These are phyloP conservation scores for Gorsachius goisagi DNA, from an alignment of 2,113 vertebrate genomes.

Conservation along the genomic window DNA sequence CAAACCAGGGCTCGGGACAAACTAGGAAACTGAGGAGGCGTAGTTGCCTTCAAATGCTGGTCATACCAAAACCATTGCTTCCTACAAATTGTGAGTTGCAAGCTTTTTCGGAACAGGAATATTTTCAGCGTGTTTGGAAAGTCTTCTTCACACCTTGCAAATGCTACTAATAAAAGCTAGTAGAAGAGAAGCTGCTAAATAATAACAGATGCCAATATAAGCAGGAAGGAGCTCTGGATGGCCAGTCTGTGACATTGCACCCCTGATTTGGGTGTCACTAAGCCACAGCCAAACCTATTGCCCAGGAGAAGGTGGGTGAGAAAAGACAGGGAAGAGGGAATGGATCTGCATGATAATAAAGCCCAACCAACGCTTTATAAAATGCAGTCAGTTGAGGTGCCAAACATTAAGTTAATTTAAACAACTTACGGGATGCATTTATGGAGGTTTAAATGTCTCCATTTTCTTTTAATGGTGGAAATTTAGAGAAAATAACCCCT, in stretches of 20 bases:
- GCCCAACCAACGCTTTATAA: not conserved
- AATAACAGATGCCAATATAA: not conserved
- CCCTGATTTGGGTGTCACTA: not conserved
- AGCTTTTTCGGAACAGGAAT: not conserved
- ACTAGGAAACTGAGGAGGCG: not conserved
- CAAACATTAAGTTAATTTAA: not conserved
- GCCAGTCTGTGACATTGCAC: not conserved
- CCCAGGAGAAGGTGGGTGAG: not conserved
- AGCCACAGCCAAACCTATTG: not conserved
- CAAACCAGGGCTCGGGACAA: not conserved
- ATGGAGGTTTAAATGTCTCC: not conserved
- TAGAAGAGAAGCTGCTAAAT: not conserved
- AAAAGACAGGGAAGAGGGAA: not conserved
- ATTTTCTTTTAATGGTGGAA: not conserved
- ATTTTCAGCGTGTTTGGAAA: not conserved
- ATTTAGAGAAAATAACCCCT: slow-evolving; percentile 10
- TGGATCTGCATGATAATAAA: not conserved
- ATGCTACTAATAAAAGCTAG: not conserved
- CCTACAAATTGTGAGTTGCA: not conserved
- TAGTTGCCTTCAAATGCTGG: not conserved
- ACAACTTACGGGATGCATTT: not conserved
- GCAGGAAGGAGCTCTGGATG: not conserved
- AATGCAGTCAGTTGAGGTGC: not conserved
- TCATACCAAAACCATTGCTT: not conserved
- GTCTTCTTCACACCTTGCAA: not conserved